phyloP scores from a whole-genome alignment of 2,797 vertebrate species.

The Phrynocephalus vlangalii region DNA sequence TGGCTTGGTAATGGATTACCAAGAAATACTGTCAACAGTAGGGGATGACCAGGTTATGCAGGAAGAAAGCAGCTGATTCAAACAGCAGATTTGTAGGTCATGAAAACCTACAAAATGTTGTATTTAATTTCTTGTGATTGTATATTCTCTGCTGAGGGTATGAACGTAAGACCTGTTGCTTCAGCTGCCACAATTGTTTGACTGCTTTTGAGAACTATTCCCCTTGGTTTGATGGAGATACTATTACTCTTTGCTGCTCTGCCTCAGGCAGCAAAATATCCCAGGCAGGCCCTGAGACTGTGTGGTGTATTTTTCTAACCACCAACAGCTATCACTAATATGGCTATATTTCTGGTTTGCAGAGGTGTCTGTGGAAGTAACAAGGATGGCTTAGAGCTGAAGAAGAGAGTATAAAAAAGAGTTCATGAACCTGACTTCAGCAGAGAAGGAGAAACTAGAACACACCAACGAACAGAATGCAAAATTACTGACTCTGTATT shows the following conservation, averaged over 20 bases:
- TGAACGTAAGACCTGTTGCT: not conserved
- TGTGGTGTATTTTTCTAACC: not conserved
- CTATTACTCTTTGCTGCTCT: not conserved
- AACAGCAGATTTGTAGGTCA: not conserved
- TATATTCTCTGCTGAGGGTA: not conserved
- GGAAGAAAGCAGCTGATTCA: not conserved
- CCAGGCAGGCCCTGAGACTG: not conserved
- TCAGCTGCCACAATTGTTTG: not conserved
- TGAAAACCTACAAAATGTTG: not conserved
- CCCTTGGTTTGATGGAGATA: not conserved
- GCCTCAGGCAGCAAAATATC: not conserved
- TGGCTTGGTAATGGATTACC: not conserved
- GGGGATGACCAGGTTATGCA: not conserved
- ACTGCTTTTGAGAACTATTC: not conserved
- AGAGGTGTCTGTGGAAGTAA: slow-evolving; percentile 1
- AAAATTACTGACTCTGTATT: not conserved
- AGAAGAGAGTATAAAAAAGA: not conserved
- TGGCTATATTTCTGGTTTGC: slow-evolving; percentile 17
- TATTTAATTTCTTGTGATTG: not conserved
- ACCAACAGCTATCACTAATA: not conserved
- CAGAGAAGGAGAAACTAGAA: not conserved
- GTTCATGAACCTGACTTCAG: not conserved
- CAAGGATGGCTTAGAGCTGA: not conserved
- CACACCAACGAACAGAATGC: not conserved
- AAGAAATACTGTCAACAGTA: not conserved